Conservation (phyloP, 2,888 invertebrate genomes). For the Ganaspis brasiliensis region DNA sequence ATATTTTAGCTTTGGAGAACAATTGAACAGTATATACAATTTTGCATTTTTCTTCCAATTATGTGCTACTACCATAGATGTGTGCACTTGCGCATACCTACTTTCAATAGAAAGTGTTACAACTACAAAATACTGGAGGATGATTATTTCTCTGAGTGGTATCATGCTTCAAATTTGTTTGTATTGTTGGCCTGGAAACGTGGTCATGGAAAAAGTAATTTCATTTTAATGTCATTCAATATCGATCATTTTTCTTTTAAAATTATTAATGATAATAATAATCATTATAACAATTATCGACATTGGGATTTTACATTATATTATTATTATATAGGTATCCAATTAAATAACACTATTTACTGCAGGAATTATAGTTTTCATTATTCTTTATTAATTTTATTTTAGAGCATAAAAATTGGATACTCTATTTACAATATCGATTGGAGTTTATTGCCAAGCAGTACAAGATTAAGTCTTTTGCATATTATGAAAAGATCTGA, state of each 20-base stretch:
- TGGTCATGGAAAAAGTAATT: slow-evolving; percentile 65
- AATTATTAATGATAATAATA: no score
- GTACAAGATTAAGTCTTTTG: slow-evolving; percentile 61
- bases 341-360: no score
- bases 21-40: not conserved
- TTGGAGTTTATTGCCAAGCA: slow-evolving; percentile 63
- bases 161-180: slow-evolving; percentile 68
- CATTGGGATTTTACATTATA: no score
- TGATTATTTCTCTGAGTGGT: slow-evolving; percentile 52
- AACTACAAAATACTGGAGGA: slow-evolving; percentile 45
- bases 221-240: not conserved
- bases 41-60: slow-evolving; percentile 20
- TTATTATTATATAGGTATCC: no score
- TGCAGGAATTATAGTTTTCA: no score
- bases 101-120: slow-evolving; percentile 48
- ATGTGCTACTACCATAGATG: slow-evolving; percentile 22
- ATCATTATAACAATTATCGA: no score
- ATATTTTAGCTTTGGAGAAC: no score
- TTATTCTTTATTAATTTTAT: no score
- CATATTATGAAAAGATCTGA: slow-evolving; percentile 64
- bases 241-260: no score
- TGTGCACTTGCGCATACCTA: slow-evolving; percentile 55
- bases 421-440: slow-evolving; percentile 65
- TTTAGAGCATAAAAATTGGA: slow-evolving; percentile 64
- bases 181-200: slow-evolving; percentile 70